Conservation (phyloP, 2,113 vertebrate species). For the Seriola dumerili region DNA sequence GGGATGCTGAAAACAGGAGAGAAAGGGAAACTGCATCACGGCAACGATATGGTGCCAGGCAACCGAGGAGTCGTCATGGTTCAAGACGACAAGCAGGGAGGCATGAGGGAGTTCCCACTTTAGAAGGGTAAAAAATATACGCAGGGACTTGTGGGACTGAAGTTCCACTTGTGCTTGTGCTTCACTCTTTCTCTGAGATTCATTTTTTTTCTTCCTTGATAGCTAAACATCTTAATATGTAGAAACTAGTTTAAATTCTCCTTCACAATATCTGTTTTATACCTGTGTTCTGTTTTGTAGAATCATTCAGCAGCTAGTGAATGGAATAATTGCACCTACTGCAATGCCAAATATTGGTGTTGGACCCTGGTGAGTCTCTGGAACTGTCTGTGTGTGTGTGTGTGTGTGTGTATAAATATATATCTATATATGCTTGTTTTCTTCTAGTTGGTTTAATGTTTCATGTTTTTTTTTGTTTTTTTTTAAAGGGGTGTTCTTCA, state of each 20-base stretch:
- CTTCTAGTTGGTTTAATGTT: not conserved
- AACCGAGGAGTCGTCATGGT: slow-evolving; percentile 91
- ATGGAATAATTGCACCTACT: slow-evolving; percentile 95
- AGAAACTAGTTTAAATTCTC: not conserved
- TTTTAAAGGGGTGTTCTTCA: slow-evolving; percentile 93
- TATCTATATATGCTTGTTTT: too few relatives aligned
- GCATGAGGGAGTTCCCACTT: slow-evolving; percentile 93
- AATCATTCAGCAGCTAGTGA: slow-evolving; percentile 97
- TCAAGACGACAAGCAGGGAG: slow-evolving; percentile 89
- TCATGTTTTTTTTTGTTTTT: slow-evolving; percentile 19
- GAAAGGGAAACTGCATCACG: slow-evolving; percentile 92
- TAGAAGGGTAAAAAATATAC: slow-evolving; percentile 89
- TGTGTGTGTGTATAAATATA: too few relatives aligned
- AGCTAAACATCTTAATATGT: not conserved
- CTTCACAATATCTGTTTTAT: not conserved
- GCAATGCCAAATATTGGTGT: slow-evolving; percentile 95
- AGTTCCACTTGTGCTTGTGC: not conserved
- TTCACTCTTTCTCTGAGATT: not conserved
- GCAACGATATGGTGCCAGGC: slow-evolving; percentile 91
- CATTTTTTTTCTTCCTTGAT: not conserved
- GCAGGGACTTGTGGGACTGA: not conserved
- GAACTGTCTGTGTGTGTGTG: not conserved
- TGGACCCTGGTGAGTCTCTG: slow-evolving; percentile 92
- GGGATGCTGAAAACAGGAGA: slow-evolving; percentile 89
- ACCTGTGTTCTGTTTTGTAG: slow-evolving; percentile 77